Evolutionary conservation across 2,888 invertebrate genomes (phyloP).

Genomic region (Oscheius myriophilus): DNA sequence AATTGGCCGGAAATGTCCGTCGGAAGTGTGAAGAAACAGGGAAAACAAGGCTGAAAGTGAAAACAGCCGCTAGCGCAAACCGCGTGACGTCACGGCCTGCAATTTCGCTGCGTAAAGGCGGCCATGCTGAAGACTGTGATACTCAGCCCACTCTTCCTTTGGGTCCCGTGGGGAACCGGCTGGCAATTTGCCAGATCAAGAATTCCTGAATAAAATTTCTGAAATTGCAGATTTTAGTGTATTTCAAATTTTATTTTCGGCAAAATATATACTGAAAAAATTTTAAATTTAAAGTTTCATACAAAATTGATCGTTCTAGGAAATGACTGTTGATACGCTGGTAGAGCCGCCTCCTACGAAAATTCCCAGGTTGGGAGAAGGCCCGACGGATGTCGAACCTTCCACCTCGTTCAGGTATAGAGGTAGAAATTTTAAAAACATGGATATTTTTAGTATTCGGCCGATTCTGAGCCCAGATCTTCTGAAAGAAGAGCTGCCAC

Average conservation of each 20-base stretch:
- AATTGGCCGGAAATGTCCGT: not conserved
- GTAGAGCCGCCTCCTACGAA: conserved; percentile 1
- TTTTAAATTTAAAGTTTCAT: too few species aligned
- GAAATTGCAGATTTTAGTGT: not conserved
- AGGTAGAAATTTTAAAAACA: not conserved
- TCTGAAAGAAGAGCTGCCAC: conserved; percentile 1
- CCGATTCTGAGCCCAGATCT: conserved; percentile 19
- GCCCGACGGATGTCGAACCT: not conserved
- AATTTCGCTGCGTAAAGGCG: conserved; percentile 3
- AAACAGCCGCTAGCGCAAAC: not conserved
- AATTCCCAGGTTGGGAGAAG: conserved; percentile 1
- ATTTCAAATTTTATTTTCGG: too few species aligned
- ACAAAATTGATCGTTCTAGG: not conserved
- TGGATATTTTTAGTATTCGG: conserved; percentile 17
- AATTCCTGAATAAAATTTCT: not conserved
- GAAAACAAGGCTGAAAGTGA: conserved; percentile 2
- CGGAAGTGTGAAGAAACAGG: not conserved
- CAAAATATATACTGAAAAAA: too few species aligned
- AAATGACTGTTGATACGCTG: not conserved
- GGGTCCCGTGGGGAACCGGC: not conserved
- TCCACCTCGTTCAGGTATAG: not conserved
- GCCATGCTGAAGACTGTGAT: not conserved
- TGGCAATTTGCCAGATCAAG: conserved; percentile 4
- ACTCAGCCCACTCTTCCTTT: not conserved
- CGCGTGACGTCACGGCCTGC: conserved; percentile 11